These are phyloP conservation scores for Pristiophorus japonicus DNA, from an alignment of 2,113 vertebrate species.

Conservation along the genomic window DNA sequence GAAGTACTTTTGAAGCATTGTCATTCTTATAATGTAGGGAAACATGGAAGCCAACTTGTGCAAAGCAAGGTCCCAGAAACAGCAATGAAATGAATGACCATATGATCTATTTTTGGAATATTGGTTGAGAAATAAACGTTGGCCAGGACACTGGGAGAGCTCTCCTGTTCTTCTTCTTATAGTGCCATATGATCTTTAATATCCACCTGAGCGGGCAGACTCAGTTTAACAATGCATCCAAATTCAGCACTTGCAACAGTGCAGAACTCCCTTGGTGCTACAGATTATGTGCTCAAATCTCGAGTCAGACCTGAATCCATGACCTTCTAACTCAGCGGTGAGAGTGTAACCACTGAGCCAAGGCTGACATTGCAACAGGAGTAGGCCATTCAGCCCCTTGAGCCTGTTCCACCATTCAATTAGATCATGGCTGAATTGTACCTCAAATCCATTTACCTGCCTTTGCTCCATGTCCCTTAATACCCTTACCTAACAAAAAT, in stretches of 20 bases:
- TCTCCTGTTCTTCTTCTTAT: neutral
- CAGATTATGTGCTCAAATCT: constrained; percentile 1
- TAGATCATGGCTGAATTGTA: neutral
- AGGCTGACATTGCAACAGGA: neutral
- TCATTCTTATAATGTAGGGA: neutral
- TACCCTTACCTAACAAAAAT: neutral
- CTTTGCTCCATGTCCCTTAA: neutral
- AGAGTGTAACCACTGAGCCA: neutral
- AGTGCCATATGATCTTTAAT: neutral
- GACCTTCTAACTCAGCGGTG: neutral
- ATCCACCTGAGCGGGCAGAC: neutral
- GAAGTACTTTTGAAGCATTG: neutral
- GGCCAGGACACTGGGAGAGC: neutral
- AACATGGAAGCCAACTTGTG: neutral
- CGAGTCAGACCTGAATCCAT: neutral
- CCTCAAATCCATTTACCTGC: neutral
- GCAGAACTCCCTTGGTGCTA: neutral
- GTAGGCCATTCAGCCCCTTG: neutral
- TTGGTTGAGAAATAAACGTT: neutral
- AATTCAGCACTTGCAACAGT: neutral
- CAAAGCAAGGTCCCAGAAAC: neutral
- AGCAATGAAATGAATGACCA: neutral
- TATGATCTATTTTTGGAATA: neutral
- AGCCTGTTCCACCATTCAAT: neutral
- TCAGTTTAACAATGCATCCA: neutral